phyloP scores from a whole-genome alignment of 2,888 invertebrate genomes.

The Globia sparganii region DNA sequence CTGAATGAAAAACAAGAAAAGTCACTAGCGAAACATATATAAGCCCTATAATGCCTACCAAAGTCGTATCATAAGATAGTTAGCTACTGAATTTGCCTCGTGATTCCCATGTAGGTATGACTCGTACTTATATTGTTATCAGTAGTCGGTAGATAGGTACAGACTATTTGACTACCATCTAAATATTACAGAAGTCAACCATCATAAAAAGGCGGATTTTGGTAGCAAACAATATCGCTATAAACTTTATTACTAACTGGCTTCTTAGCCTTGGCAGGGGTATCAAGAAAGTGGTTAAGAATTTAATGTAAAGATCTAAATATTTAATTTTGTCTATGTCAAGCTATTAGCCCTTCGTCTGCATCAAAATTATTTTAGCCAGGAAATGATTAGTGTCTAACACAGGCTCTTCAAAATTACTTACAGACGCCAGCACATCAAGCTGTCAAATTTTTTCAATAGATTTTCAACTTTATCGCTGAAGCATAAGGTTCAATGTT shows the following conservation, averaged over 20 bases:
- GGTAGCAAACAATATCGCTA: constrained; percentile 6
- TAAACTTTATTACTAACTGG: constrained; percentile 27
- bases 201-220: constrained; percentile 44
- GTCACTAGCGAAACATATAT: neutral
- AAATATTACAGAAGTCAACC: constrained; percentile 53
- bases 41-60: constrained; percentile 38
- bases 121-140: constrained; percentile 32
- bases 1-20: constrained; percentile 5
- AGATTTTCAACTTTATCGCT: no score
- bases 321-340: neutral
- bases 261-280: constrained; percentile 22
- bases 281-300: neutral
- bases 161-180: constrained; percentile 51
- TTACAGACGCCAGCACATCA: no score
- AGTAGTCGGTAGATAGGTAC: constrained; percentile 5
- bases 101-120: constrained; percentile 15
- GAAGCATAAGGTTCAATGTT: no score
- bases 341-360: no score
- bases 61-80: constrained; percentile 27
- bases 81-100: constrained; percentile 38
- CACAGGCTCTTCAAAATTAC: neutral
- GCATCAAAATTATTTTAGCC: neutral
- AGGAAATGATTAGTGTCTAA: no score
- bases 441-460: no score
- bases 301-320: neutral